Evolutionary conservation across 2,888 invertebrate genomes (phyloP), one percentile per base, ranked within the genome.

Genomic region (Campaea margaritaria): DNA sequence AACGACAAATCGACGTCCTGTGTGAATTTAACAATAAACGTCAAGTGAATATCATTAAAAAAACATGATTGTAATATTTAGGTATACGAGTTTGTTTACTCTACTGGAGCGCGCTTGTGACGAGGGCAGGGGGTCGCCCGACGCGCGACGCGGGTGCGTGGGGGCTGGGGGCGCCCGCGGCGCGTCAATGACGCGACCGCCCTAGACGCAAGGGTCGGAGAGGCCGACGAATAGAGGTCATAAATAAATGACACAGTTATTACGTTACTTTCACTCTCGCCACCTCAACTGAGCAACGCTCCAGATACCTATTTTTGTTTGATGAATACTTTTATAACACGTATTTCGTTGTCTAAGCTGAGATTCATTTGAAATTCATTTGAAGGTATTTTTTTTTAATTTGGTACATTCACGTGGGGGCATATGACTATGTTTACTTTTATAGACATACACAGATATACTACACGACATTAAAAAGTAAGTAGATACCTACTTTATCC

Each of bases 231-330:
- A 65, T 63, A 61, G 65, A 65, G 65, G 65, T 69, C 69, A 64
- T 67, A 67, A 65, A 67, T 69, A 69, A 62, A 60, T 67, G 61
- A 67, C 61, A 61, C 61, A 51, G 52, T 58, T 65, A 64, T 67
- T 62, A 57, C 50, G 53, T 55, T 62, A 61, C 50, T 52, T 49
- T 55, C 46, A 51, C 50, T 58, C 51, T 50, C 50, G 50, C 39
- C 31, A 57, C 41, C 56, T 49, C 36, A 31, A 42, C 43, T 41
- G 42, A 48, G 36, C 39, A 39, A 21, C 27, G 47, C 41, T 44
- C 42, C 16, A 41, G 28, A 49, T 48, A 21, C 36, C 34, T 47
- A 45, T 36, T 16, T 47, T 31, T 7, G 10, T 41, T 43, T 48
- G 12, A 48, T 36, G 43, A 39, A 44, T 59, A 62, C 62, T 58